Base-by-base conservation (phyloP, 1,140 invertebrate species). In the Homalodisca vitripennis region DNA sequence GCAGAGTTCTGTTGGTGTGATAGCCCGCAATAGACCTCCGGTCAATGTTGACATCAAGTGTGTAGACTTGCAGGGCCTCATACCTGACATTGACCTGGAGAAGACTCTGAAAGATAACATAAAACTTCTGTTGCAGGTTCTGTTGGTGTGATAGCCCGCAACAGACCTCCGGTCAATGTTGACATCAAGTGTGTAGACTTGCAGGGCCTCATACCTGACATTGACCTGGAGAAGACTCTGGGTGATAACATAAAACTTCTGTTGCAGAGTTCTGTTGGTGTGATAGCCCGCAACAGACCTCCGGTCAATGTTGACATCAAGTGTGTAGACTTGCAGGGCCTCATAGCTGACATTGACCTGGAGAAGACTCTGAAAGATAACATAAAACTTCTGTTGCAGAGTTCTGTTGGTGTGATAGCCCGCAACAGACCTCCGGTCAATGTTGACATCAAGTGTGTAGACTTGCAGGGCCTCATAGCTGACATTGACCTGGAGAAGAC, bases 61-160 rank as follows among this genome's bases (percentile, higher is more conserved):
- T 67, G 48, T 70, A 3, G 29, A 67, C 6, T 22, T 70, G 64
- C 32, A 62, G 30, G 67, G 60, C 29, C 29, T 70, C 2, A 67
- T 67, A 22, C 24, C 24, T 72, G 71, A 76, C 72, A 75, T 74
- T 72, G 32, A 66, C 20, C 29, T 70, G 68, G 27, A 66, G n/a
- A 68, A 68, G 53, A 57, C 46, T 24, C 46, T 67, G 10, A 6
- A 29, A 6, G 27, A 60, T 6, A 60, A 60, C 24, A 60, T n/a
- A n/a, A n/a, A n/a, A n/a, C n/a, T n/a, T n/a, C n/a, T n/a, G n/a
- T n/a, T n/a, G n/a, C n/a, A n/a, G n/a, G n/a, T n/a, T n/a, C n/a
- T n/a, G n/a, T n/a, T n/a, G n/a, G n/a, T n/a, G n/a, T n/a, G n/a
- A n/a, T n/a, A n/a, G n/a, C 64, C 14, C 62, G 69, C 14, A 24